Percentiles rank a stretch among this genome's conserved stretches.
Evolutionary conservation across 1,140 invertebrate genomes (phyloP).

Genomic region (Coptotermes formosanus): DNA sequence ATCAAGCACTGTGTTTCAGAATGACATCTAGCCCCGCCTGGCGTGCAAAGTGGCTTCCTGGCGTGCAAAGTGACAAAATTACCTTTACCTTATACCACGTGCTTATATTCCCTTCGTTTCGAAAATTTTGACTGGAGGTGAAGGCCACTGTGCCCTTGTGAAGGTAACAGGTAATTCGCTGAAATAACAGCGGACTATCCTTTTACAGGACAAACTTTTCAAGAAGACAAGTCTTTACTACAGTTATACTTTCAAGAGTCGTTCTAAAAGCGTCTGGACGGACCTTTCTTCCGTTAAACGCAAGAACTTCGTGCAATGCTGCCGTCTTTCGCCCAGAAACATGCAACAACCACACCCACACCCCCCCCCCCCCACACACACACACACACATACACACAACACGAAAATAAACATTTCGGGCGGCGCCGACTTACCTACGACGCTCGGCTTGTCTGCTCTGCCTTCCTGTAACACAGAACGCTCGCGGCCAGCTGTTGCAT

Average conservation of each 20-base stretch:
- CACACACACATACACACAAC: background rate
- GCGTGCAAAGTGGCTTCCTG: too few relatives aligned
- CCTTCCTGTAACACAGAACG: background rate
- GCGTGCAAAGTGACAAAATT: too few relatives aligned
- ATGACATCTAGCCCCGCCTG: too few relatives aligned
- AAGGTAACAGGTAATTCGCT: background rate
- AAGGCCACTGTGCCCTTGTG: background rate
- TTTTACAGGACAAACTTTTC: background rate
- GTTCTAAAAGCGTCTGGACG: background rate
- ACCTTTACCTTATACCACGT: too few relatives aligned
- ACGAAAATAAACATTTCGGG: conserved; percentile 11
- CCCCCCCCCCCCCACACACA: too few relatives aligned
- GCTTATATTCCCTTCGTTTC: background rate
- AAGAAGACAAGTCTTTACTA: background rate
- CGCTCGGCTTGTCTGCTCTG: background rate
- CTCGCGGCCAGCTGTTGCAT: background rate
- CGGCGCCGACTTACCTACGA: background rate
- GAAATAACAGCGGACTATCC: background rate
- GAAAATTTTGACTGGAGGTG: background rate
- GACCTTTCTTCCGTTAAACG: background rate
- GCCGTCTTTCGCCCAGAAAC: background rate
- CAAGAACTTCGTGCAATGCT: background rate
- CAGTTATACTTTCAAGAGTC: background rate
- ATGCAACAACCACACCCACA: conserved; percentile 9
- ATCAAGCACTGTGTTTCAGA: too few relatives aligned